A percentile compares a stretch with the other conserved stretches of the same genome.
phyloP scores from a whole-genome alignment of 2,113 vertebrate genomes.

The Dipodomys spectabilis region DNA sequence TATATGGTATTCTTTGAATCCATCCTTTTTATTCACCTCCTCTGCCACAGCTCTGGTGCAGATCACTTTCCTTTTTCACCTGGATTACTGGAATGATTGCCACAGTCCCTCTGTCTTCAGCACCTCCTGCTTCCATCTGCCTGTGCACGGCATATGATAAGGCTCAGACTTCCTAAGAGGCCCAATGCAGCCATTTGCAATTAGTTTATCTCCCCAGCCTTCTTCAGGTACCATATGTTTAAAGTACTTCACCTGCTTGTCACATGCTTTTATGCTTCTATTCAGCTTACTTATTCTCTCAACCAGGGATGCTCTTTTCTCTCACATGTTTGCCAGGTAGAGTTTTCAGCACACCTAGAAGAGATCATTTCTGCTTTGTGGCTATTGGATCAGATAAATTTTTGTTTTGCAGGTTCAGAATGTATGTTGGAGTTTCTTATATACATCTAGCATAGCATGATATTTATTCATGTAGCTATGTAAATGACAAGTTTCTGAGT shows the following conservation, averaged over 20 bases:
- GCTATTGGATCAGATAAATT: neutral
- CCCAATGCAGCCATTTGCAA: neutral
- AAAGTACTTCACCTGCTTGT: rapidly evolving
- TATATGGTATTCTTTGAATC: neutral
- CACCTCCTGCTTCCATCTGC: neutral
- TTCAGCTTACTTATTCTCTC: neutral
- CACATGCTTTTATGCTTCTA: rapidly evolving
- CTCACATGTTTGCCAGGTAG: neutral
- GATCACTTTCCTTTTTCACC: too few species aligned
- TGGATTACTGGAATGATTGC: neutral
- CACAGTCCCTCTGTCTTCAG: rapidly evolving
- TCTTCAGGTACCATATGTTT: too few species aligned
- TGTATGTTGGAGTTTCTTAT: neutral
- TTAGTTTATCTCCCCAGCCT: rapidly evolving
- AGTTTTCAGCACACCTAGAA: neutral
- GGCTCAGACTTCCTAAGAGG: neutral
- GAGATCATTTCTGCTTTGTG: neutral
- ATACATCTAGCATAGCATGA: neutral
- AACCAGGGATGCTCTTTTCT: neutral
- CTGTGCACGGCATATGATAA: rapidly evolving
- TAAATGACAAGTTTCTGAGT: neutral
- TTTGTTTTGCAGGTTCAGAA: neutral
- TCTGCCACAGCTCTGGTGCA: neutral
- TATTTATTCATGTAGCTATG: neutral
- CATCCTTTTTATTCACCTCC: neutral